Conservation (phyloP, 2,113 vertebrate species). For the Bos indicus region DNA sequence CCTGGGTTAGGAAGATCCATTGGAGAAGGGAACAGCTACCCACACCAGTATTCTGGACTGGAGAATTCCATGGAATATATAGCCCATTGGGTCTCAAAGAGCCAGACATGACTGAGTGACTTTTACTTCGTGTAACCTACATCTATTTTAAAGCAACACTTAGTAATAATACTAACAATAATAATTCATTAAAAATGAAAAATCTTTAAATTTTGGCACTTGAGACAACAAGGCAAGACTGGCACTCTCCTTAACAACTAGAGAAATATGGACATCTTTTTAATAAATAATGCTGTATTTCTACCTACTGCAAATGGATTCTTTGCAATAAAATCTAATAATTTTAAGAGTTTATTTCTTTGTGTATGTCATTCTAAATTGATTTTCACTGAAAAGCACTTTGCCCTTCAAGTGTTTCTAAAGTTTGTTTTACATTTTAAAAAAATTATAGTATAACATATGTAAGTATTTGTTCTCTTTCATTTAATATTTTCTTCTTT, state of each 20-base stretch:
- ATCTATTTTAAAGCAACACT: background rate
- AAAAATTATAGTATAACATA: background rate
- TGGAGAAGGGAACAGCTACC: background rate
- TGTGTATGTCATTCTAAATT: background rate
- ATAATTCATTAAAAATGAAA: background rate
- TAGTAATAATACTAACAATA: background rate
- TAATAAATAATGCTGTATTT: background rate
- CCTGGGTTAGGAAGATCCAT: background rate
- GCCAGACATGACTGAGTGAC: fast-evolving
- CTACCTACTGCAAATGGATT: background rate
- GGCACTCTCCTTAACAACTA: background rate
- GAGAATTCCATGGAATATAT: background rate
- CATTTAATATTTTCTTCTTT: background rate
- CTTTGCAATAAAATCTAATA: background rate
- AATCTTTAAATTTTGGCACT: background rate
- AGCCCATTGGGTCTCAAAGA: background rate
- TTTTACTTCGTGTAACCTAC: background rate
- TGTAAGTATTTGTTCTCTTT: background rate
- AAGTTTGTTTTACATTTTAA: background rate
- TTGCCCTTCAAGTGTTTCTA: background rate
- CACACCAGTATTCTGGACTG: background rate
- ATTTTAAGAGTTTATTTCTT: background rate
- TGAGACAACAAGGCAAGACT: background rate
- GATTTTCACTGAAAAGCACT: background rate
- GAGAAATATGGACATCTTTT: background rate